Percentiles rank a stretch among this genome's conserved stretches.
phyloP scores from a whole-genome alignment of 2,797 vertebrate species.

The Caiman crocodilus region DNA sequence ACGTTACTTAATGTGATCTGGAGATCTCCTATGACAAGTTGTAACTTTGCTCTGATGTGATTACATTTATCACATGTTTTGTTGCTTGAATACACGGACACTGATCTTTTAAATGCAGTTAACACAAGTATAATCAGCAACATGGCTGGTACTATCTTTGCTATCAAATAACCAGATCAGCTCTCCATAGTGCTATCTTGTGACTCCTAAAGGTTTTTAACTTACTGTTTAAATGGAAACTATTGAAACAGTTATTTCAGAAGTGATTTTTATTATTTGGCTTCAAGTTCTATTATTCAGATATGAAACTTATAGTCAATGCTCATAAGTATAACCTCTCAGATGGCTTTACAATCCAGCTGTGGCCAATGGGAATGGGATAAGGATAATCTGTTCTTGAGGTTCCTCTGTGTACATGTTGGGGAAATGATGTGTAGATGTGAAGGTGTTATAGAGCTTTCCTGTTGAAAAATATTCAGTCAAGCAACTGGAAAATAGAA shows the following conservation, averaged over 20 bases:
- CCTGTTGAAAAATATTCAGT: accelerated
- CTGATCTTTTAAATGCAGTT: too few species aligned
- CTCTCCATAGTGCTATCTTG: accelerated
- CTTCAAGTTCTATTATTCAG: background rate
- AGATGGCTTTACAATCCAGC: background rate
- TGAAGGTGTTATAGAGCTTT: background rate
- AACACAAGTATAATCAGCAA: too few species aligned
- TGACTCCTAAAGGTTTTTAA: background rate
- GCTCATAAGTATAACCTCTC: background rate
- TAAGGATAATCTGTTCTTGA: background rate
- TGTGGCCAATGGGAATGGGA: accelerated
- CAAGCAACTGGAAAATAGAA: accelerated
- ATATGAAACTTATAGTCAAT: background rate
- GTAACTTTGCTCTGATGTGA: too few species aligned
- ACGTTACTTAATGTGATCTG: too few species aligned
- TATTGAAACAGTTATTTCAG: accelerated
- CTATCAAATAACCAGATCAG: background rate
- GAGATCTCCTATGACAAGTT: too few species aligned
- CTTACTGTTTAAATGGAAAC: background rate
- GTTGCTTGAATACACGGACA: too few species aligned
- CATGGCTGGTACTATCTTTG: too few species aligned
- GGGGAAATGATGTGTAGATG: background rate
- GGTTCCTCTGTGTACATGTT: background rate
- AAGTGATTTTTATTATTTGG: background rate
- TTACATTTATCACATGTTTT: too few species aligned